A percentile compares a stretch with the other conserved stretches of the same genome.
Conservation (phyloP, 92 coral and sea anemone species). For the Porites evermanni region DNA sequence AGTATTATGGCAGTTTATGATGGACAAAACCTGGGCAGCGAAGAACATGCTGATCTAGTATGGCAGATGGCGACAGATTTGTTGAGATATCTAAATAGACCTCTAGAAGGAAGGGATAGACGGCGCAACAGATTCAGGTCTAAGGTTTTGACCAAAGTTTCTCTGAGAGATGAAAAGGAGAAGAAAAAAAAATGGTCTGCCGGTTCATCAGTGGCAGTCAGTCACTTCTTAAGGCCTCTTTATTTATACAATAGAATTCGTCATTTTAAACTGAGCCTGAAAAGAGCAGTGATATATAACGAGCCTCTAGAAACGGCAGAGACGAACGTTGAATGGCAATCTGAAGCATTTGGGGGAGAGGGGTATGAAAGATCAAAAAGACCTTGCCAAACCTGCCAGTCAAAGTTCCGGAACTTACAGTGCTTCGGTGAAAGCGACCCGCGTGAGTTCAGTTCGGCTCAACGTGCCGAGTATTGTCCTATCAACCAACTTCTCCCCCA, state of each 20-base stretch:
- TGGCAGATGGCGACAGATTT: not conserved
- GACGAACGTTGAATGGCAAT: not conserved
- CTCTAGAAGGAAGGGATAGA: too few relatives aligned
- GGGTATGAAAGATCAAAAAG: not conserved
- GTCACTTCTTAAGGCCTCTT: slow-evolving; percentile 6
- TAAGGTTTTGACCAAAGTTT: not conserved
- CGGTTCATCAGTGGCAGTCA: not conserved
- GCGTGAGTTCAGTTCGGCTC: not conserved
- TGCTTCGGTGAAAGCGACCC: not conserved
- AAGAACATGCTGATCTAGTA: not conserved
- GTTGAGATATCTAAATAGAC: not conserved
- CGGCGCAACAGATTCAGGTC: not conserved
- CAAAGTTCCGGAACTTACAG: not conserved
- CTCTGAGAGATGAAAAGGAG: not conserved
- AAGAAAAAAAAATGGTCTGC: too few relatives aligned
- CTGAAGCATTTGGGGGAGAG: not conserved
- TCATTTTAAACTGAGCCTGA: not conserved
- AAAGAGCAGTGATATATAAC: not conserved
- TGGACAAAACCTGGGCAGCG: not conserved
- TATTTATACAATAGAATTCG: not conserved
- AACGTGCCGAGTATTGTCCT: not conserved
- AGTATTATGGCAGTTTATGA: not conserved
- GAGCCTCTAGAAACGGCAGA: not conserved
- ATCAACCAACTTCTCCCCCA: not conserved
- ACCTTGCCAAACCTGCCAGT: not conserved